Evolutionary conservation across 2,888 invertebrate genomes (phyloP), one percentile per base, ranked within the genome.

Genomic region (Geophilus truncorum): DNA sequence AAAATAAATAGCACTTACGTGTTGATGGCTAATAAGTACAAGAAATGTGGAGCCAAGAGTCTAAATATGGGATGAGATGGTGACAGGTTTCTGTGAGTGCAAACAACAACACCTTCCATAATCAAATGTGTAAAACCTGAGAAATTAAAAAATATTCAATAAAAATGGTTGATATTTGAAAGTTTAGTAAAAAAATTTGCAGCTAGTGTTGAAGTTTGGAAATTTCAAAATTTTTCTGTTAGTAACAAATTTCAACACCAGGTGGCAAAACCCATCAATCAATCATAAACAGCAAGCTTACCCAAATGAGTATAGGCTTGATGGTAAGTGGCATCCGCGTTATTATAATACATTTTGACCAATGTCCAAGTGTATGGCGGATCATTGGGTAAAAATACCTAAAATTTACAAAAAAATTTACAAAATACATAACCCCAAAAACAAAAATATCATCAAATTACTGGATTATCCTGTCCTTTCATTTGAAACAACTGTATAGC

Each of bases 401-500:
- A 83, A 1, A 84, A 81, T 10, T 23, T 78, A 81, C n/a, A 18
- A 78, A 45, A 10, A 18, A 1, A 78, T 78, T 5, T 21, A 45
- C 6, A 30, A n/a, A 6, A 21, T 10, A 34, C 23, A 40, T 25
- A 30, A n/a, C n/a, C n/a, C n/a, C n/a, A n/a, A n/a, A n/a, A n/a
- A 21, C 5, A 32, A 32, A 45, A 25, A 40, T 34, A 21, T 30
- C 1, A 32, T 77, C 3, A 10, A 32, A 30, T 77, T 34, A 88
- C 88, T 18, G 88, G 88, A 82, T 89, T 89, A 80, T 88, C 85
- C 2, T 85, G 85, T 21, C 85, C 86, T 81, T 86, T 86, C 36
- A 87, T 81, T 83, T 88, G 88, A 81, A 85, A 86, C 36, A 89
- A 85, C 82, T 89, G 88, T 40, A 89, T 89, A 7, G 88, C 88